phyloP scores from a whole-genome alignment of 92 coral and sea anemone genomes.

The Porites rus region DNA sequence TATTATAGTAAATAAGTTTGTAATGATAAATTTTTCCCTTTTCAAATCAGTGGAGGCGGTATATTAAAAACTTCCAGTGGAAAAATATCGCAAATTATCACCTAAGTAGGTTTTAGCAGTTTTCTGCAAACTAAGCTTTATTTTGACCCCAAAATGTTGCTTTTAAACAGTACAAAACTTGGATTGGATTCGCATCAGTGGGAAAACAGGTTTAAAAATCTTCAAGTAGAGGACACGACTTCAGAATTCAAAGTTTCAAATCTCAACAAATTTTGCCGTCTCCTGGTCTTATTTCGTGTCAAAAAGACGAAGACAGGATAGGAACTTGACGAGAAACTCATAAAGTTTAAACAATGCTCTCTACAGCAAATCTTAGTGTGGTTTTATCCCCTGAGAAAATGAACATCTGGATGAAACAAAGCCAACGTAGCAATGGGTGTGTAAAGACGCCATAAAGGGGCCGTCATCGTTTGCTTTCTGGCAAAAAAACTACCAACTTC shows the following conservation, averaged over 20 bases:
- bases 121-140: too few species aligned
- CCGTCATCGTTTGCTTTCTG: conserved; percentile 25
- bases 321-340: conserved; percentile 15
- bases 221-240: neutral
- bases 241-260: conserved; percentile 4
- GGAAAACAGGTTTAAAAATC: neutral
- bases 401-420: conserved; percentile 38
- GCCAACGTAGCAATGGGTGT: conserved; percentile 32
- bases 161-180: too few species aligned
- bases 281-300: neutral
- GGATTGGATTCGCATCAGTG: neutral
- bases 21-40: too few species aligned
- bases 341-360: conserved; percentile 27
- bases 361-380: conserved; percentile 30
- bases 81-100: too few species aligned
- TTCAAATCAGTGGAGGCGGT: too few species aligned
- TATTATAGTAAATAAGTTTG: neutral
- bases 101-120: too few species aligned
- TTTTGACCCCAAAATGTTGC: too few species aligned
- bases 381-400: conserved; percentile 53
- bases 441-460: conserved; percentile 33
- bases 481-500: conserved; percentile 28
- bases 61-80: too few species aligned
- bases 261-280: neutral
- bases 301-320: conserved; percentile 2